Evolutionary conservation across 2,797 vertebrate genomes (phyloP), one percentile per base, ranked within the genome.

Genomic region (Knipowitschia caucasica): DNA sequence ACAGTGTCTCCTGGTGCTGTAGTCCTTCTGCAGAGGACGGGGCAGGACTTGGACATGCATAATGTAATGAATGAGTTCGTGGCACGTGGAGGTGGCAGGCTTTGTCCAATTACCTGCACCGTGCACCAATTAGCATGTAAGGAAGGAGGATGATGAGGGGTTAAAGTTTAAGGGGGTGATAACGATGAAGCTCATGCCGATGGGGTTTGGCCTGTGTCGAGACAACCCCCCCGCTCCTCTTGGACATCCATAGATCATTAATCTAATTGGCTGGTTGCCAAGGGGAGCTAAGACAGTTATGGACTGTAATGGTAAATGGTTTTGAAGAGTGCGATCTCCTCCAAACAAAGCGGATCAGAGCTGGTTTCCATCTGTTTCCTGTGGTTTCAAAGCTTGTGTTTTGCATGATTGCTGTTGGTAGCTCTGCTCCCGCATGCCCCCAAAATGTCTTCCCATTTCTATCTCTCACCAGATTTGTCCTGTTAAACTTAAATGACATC

Each of bases 151-250:
- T 81, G 84, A 86, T 77, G 82, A 83, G 79, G 77, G 83, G 85
- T 84, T 74, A 89, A 83, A 84, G 85, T 88, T 89, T 87, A 89
- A 86, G 69, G 73, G 84, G 78, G 84, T 78, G 87, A 84, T 89
- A 86, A 86, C 88, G 86, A 90, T 87, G 83, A 78, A 87, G 81
- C 81, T 60, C 69, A 77, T 73, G 76, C 79, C 67, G 50, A 66
- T 70, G 76, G 82, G 84, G 69, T 77, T 83, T 69, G 67, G 72
- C 73, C 69, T 75, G 61, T 71, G 60, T 66, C 11, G 26, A 64
- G 64, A 64, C 70, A 34, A 79, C 73, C 70, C 66, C 40, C 67
- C 34, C 67, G 71, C 71, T 82, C 73, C 74, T 80, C 75, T 80
- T 34, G 73, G 79, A 85, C 81, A 66, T 80, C 81, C 78, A 75